These are phyloP conservation scores for Pyrrhia umbra DNA, from an alignment of 2,888 invertebrate genomes.

Conservation along the genomic window DNA sequence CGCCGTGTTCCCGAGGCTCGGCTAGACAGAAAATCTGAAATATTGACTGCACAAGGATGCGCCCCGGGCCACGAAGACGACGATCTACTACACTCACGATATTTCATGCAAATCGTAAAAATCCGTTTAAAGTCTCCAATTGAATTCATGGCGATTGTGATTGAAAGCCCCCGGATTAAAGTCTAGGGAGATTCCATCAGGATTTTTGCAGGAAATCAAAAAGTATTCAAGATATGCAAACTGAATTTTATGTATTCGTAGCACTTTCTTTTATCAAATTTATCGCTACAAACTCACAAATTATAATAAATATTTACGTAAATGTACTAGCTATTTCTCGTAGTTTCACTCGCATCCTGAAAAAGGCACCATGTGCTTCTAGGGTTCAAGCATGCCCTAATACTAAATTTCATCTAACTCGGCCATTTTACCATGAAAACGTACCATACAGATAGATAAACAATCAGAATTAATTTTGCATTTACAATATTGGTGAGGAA, in stretches of 20 bases:
- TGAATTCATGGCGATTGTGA: conserved; percentile 65
- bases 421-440: too few species aligned
- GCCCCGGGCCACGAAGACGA: conserved; percentile 53
- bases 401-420: too few species aligned
- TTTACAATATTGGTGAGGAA: too few species aligned
- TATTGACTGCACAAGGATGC: conserved; percentile 70
- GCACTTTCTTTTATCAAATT: conserved; percentile 9
- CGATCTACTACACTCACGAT: conserved; percentile 51
- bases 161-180: conserved; percentile 51
- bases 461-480: too few species aligned
- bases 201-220: conserved; percentile 39
- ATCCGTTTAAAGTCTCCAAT: conserved; percentile 69
- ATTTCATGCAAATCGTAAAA: conserved; percentile 73
- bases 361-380: too few species aligned
- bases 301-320: too few species aligned
- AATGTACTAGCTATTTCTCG: too few species aligned
- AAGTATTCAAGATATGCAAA: conserved; percentile 27
- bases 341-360: too few species aligned
- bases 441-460: too few species aligned
- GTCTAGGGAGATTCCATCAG: conserved; percentile 27
- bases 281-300: conserved; percentile 1
- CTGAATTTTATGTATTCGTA: conserved; percentile 18
- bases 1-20: conserved; percentile 56
- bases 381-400: too few species aligned
- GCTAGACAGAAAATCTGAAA: conserved; percentile 70